A percentile compares a stretch with the other conserved stretches of the same genome.
These are phyloP conservation scores for Cataglyphis livida DNA, from an alignment of 2,888 invertebrate species.

Conservation along the genomic window DNA sequence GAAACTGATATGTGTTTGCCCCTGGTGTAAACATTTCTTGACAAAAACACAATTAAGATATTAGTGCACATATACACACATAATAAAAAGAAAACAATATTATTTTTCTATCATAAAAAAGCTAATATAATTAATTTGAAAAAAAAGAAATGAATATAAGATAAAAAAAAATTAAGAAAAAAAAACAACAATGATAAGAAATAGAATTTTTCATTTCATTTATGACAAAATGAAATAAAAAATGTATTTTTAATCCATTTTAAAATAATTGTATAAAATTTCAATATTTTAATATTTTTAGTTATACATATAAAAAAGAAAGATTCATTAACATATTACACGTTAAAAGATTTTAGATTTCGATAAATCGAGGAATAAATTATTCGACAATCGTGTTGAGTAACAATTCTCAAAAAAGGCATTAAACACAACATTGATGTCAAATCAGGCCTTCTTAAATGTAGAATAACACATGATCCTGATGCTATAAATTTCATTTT, in stretches of 20 bases:
- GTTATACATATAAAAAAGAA: not conserved
- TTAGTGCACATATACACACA: not conserved
- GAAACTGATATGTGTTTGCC: not conserved
- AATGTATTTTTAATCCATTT: not conserved
- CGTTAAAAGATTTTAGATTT: not conserved
- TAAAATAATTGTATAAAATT: not conserved
- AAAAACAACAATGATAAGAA: not conserved
- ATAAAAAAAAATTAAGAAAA: not conserved
- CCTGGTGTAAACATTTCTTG: not conserved
- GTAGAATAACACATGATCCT: not conserved
- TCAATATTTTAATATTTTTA: not conserved
- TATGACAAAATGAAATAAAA: not conserved
- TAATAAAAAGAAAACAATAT: not conserved
- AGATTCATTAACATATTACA: not conserved
- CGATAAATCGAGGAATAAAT: not conserved
- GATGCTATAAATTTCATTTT: conserved; percentile 28
- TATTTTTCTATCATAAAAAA: not conserved
- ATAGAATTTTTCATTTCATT: not conserved
- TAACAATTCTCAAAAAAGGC: not conserved
- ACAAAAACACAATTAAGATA: not conserved
- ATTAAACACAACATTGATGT: not conserved
- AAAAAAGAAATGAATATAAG: not conserved
- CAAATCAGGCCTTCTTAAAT: not conserved
- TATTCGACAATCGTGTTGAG: not conserved
- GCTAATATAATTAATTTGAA: not conserved